These are phyloP conservation scores for Emydoidea blandingii DNA, from an alignment of 2,797 vertebrate species.

Conservation along the genomic window DNA sequence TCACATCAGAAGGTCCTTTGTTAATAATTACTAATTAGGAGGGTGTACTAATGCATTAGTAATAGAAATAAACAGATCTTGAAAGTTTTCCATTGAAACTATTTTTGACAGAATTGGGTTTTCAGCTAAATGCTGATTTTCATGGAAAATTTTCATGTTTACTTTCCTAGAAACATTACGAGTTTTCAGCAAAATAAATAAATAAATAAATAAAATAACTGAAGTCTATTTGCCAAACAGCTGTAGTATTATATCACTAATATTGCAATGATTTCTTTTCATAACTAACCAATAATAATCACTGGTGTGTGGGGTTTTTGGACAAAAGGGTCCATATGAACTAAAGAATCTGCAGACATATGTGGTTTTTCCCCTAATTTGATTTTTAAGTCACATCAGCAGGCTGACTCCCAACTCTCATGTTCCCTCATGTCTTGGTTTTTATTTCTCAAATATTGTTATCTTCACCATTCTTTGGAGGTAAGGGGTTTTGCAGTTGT, in stretches of 20 bases:
- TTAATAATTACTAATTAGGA: constrained; percentile 11
- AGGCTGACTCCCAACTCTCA: fast-evolving
- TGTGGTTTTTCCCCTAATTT: fast-evolving
- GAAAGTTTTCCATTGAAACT: fast-evolving
- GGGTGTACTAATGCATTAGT: background rate
- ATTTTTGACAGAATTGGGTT: background rate
- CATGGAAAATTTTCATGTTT: background rate
- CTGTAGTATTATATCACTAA: background rate
- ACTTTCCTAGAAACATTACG: background rate
- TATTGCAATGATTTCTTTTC: background rate
- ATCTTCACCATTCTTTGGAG: too few relatives aligned
- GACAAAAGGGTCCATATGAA: background rate
- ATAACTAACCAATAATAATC: background rate
- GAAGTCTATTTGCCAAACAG: background rate
- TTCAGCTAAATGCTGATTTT: background rate
- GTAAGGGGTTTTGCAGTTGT: background rate
- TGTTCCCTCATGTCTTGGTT: background rate
- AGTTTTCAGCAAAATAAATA: background rate
- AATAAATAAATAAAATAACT: background rate
- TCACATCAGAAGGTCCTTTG: background rate
- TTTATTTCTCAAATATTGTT: background rate
- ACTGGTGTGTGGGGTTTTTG: background rate
- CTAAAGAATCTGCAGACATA: background rate
- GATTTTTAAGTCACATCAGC: background rate
- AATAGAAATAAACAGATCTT: constrained; percentile 38